Evolutionary conservation across 2,888 invertebrate species (phyloP).

Genomic region (Eudasyphora cyanicolor): DNA sequence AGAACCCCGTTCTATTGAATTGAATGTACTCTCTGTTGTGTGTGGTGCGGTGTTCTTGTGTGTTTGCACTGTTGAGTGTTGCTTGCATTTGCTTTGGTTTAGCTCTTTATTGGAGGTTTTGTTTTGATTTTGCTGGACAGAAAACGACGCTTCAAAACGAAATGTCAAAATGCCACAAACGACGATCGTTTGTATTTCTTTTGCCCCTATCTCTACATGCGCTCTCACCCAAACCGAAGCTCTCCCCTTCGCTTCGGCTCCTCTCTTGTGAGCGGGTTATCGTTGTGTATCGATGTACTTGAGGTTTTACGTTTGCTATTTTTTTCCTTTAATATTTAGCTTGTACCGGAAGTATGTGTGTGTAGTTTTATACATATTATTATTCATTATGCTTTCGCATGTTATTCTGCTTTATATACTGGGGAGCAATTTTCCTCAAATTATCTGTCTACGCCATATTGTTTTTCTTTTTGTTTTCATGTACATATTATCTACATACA

Average conservation of each 20-base stretch:
- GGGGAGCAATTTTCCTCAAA: neutral
- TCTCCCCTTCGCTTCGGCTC: neutral
- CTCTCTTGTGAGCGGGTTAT: neutral
- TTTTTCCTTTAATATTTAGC: neutral
- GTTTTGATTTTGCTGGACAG: constrained; percentile 37
- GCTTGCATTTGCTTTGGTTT: constrained; percentile 7
- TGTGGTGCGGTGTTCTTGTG: constrained; percentile 21
- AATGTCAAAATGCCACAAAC: constrained; percentile 56
- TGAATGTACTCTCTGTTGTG: neutral
- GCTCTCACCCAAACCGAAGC: constrained; percentile 10
- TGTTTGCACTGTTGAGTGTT: too few relatives aligned
- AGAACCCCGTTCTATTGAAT: too few relatives aligned
- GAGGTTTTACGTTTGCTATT: neutral
- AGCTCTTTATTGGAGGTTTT: constrained; percentile 50
- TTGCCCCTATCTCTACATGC: neutral
- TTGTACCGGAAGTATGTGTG: neutral
- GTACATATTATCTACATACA: too few relatives aligned
- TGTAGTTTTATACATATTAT: neutral
- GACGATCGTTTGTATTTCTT: constrained; percentile 58
- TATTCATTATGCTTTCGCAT: neutral
- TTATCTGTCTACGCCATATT: neutral
- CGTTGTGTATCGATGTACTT: neutral
- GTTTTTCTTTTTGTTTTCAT: neutral
- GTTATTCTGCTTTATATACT: neutral
- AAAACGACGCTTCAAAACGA: constrained; percentile 51